phyloP scores from a whole-genome alignment of 2,888 invertebrate species.

The Tenthredo distinguenda region DNA sequence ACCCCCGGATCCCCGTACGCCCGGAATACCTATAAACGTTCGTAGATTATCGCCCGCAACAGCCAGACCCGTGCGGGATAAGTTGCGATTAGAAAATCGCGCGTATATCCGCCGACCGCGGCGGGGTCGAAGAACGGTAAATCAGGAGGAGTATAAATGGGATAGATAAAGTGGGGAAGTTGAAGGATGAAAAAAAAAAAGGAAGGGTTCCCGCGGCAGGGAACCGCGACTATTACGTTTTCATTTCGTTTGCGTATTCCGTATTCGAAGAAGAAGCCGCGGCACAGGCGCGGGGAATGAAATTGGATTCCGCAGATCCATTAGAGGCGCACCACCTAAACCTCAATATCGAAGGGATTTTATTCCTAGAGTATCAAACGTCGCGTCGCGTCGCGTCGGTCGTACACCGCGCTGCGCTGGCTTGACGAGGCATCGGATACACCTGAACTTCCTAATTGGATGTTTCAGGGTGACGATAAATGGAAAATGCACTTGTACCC shows the following conservation, averaged over 20 bases:
- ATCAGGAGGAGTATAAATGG: background rate
- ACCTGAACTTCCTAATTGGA: constrained; percentile 9
- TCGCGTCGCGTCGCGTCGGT: background rate
- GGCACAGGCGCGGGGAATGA: background rate
- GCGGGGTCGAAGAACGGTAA: background rate
- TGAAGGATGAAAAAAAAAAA: background rate
- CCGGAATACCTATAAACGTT: background rate
- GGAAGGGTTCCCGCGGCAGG: background rate
- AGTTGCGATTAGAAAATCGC: background rate
- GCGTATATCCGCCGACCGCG: background rate
- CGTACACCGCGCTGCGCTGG: background rate
- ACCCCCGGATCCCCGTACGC: background rate
- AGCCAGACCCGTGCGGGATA: background rate
- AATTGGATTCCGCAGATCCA: constrained; percentile 42
- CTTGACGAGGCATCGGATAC: constrained; percentile 22
- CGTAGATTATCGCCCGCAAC: background rate
- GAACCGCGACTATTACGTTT: background rate
- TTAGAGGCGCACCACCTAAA: constrained; percentile 32
- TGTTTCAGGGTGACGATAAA: background rate
- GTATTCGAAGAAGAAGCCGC: background rate
- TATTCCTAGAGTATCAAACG: constrained; percentile 27
- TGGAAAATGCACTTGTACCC: background rate
- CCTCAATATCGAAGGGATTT: constrained; percentile 32
- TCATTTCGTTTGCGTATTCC: constrained; percentile 41
- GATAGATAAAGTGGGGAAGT: background rate